phyloP scores from a whole-genome alignment of 2,113 vertebrate genomes.

The Conger conger region DNA sequence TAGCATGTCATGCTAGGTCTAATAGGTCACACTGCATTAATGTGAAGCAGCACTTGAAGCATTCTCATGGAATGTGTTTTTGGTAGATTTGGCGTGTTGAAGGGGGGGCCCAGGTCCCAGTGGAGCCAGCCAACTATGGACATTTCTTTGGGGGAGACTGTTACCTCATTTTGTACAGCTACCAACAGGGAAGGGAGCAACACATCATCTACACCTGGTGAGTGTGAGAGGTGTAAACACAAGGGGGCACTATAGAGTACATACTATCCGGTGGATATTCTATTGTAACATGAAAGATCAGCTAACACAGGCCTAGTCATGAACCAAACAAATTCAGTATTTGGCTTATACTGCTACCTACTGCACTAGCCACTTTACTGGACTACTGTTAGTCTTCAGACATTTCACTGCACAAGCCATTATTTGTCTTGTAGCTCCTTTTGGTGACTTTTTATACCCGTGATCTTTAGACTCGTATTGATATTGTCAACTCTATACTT shows the following conservation, averaged over 20 bases:
- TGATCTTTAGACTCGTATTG: no score
- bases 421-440: no score
- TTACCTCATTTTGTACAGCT: constrained; percentile 71
- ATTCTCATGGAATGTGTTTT: constrained; percentile 25
- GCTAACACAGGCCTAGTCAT: background rate
- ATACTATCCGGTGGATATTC: background rate
- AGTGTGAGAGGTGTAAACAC: constrained; percentile 26
- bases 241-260: constrained; percentile 4
- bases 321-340: background rate
- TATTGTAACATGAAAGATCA: background rate
- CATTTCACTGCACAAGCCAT: no score
- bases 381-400: no score
- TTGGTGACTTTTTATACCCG: no score
- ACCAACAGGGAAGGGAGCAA: constrained; percentile 43
- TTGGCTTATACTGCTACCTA: background rate
- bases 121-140: constrained; percentile 59
- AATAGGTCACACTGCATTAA: background rate
- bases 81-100: constrained; percentile 73
- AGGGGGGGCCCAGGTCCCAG: constrained; percentile 44
- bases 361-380: background rate
- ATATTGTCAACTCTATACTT: no score
- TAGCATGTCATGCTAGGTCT: background rate
- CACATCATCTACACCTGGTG: constrained; percentile 76
- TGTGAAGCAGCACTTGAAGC: background rate
- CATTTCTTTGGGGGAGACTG: constrained; percentile 76